Evolutionary conservation across 2,797 vertebrate genomes (phyloP), one percentile per base, ranked within the genome.

Genomic region (Ciconia nigra): DNA sequence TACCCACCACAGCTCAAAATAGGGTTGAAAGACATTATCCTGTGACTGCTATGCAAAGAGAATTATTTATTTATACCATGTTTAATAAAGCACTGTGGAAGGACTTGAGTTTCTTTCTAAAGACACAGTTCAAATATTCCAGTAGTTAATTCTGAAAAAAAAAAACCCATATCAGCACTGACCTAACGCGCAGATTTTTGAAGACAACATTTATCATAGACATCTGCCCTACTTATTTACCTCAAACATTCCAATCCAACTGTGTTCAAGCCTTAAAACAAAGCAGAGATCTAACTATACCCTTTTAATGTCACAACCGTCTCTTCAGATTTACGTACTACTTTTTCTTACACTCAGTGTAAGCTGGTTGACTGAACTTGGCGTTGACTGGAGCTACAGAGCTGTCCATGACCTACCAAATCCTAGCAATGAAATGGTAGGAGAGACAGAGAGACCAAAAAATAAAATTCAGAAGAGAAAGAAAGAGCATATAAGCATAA

Each of bases 401-500:
- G 35, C 61, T 82, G 14, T 21, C 37, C 13, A 8, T 13, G 33
- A 55, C 42, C 80, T 70, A 66, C 12, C 44, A 61, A 77, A 87
- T 37, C 26, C 24, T 13, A 61, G 8, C 71, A 76, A 59, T 33
- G 15, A 77, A 87, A 52, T 37, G 54, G 92, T 41, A 96, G 96
- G 77, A 37, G 49, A 67, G 37, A 73, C 9, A 90, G 3, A 58
- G 20, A 93, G 14, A 25, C 15, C 76, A 97, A 96, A 98, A 96
- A 93, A 93, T 91, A 98, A 98, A 97, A 96, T 97, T 98, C 96
- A 96, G 98, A 98, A 97, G 98, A 98, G 98, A 98, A 85, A 98
- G 96, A 98, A 98, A 98, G 90, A 98, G 95, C 97, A 97, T 22
- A 89, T 94, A 98, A 98, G 96, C 97, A 92, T 96, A 97, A 97